These are phyloP conservation scores for Sussaba pulchella DNA, from an alignment of 2,888 invertebrate genomes.

Conservation along the genomic window DNA sequence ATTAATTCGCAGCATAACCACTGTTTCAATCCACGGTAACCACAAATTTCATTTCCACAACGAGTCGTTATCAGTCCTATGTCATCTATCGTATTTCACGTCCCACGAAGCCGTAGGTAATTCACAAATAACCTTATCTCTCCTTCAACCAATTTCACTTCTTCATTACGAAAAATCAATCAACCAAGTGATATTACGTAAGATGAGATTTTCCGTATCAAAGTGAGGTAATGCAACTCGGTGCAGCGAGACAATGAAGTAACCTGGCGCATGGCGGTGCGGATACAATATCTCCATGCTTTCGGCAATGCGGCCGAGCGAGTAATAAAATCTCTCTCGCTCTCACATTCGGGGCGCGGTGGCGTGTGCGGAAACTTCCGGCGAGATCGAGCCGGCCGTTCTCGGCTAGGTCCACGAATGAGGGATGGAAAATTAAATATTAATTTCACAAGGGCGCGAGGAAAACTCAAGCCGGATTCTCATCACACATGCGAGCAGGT, in stretches of 20 bases:
- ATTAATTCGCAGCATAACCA: too few species aligned
- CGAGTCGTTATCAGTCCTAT: too few species aligned
- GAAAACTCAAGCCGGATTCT: conserved; percentile 72
- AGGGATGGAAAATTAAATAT: conserved; percentile 81
- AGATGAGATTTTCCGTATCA: not conserved
- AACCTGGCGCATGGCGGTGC: too few species aligned
- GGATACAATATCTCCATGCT: conserved; percentile 18
- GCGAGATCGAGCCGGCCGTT: conserved; percentile 67
- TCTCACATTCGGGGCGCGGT: not conserved
- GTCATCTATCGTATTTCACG: too few species aligned
- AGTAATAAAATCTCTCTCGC: conserved; percentile 39
- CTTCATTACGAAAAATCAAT: not conserved
- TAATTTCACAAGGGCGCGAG: conserved; percentile 75
- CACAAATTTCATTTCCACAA: too few species aligned
- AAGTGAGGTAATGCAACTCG: conserved; percentile 26
- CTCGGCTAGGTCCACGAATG: conserved; percentile 73
- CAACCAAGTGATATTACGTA: not conserved
- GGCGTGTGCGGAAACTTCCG: conserved; percentile 42
- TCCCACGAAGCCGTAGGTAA: too few species aligned
- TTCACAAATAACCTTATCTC: not conserved
- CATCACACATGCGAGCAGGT: conserved; percentile 74
- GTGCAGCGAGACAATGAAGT: conserved; percentile 27
- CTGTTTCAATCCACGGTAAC: too few species aligned
- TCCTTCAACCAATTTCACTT: not conserved
- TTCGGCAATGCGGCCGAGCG: conserved; percentile 10